Evolutionary conservation across 2,797 vertebrate species (phyloP).

Genomic region (Poeciliopsis turneri): DNA sequence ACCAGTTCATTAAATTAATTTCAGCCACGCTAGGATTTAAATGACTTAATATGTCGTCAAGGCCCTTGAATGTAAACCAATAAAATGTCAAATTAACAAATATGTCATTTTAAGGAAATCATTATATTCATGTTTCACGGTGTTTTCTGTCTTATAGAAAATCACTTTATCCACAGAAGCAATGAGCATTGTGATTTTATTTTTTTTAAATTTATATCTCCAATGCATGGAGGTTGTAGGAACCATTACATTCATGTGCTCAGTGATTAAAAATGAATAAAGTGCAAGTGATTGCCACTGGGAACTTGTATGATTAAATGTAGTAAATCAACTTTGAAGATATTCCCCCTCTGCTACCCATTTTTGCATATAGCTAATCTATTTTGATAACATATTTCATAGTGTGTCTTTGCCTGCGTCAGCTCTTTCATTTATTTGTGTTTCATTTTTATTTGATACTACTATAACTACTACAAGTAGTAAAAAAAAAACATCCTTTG

Average conservation of each 20-base stretch:
- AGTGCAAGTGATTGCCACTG: not conserved
- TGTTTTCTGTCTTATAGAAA: no score
- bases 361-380: not conserved
- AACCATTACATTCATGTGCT: not conserved
- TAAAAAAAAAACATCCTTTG: not conserved
- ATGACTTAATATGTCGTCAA: conserved; percentile 8
- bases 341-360: not conserved
- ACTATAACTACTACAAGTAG: not conserved
- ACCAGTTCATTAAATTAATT: conserved; percentile 7
- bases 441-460: not conserved
- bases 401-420: not conserved
- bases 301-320: not conserved
- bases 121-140: not conserved
- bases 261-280: not conserved
- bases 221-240: not conserved
- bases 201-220: not conserved
- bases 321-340: not conserved
- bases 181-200: not conserved
- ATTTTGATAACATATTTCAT: not conserved
- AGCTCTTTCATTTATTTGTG: not conserved
- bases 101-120: not conserved
- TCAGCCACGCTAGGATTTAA: conserved; percentile 12
- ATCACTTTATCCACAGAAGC: not conserved
- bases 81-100: conserved; percentile 4
- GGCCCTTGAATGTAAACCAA: not conserved